Base-by-base conservation (phyloP, 64 coral and sea anemone genomes). In the Montipora sp. region DNA sequence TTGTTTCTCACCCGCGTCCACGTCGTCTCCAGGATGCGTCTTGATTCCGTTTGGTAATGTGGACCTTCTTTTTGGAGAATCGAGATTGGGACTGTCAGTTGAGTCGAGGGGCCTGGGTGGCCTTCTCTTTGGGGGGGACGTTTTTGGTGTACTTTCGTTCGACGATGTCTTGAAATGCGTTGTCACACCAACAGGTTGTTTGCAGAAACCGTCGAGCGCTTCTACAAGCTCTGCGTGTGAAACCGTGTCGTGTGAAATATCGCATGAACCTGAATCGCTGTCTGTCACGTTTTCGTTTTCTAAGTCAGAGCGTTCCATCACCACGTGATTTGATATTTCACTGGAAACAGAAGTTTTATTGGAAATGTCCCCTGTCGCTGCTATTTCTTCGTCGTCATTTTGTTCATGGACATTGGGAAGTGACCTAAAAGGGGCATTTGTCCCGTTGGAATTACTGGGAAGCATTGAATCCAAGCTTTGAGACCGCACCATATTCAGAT, bases 391-490 rank as follows among this genome's bases (percentile, higher is more conserved):
- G 10, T 49, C n/a, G 47, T 48, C 36, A 18, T 22, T 43, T 22
- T 85, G 18, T 48, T 85, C 82, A 2, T 50, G 18, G 16, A 70
- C 19, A n/a, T 43, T 16, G 49, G 45, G 9, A 5, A 85, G 61
- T 43, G 80, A 82, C 58, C 24, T 13, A 12, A 22, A 82, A 11
- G 59, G 2, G 5, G 1, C 58, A 46, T 82, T 82, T 23, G 16
- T 82, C 49, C 8, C 59, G 79, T 0, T 15, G 7, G 51, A 27
- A 24, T 23, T 58, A 5, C 6, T 59, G n/a, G 79, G 12, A 59
- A 57, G 20, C 20, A 81, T 46, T 7, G 81, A 68, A 7, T 84
- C 81, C 44, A 84, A n/a, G 47, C 81, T 84, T 84, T 44, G 81
- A 84, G 55, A 47, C 49, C 47, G 61, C 5, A 18, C 6, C 36